Percentiles rank a stretch among this genome's conserved stretches.
phyloP scores from a whole-genome alignment of 2,888 invertebrate species.

The Dinocampus coccinellae region DNA sequence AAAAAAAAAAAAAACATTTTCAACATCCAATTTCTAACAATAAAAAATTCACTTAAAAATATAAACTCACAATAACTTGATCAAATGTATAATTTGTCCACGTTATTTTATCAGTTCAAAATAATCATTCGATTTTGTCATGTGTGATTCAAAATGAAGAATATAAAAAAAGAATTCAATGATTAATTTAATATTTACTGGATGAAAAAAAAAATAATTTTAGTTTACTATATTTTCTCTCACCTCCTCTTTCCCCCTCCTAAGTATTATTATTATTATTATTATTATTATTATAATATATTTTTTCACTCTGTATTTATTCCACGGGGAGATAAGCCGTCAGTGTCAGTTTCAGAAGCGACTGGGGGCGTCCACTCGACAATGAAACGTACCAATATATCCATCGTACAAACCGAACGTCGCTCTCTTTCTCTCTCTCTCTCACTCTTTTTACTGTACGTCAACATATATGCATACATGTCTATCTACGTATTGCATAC shows the following conservation, averaged over 20 bases:
- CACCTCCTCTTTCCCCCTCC: not conserved
- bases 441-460: slow-evolving; percentile 34
- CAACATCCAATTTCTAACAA: too few relatives aligned
- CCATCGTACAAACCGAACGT: slow-evolving; percentile 53
- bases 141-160: too few relatives aligned
- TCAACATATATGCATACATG: not conserved
- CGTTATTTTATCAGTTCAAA: too few relatives aligned
- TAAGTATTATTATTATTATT: too few relatives aligned
- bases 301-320: too few relatives aligned
- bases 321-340: slow-evolving; percentile 57
- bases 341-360: slow-evolving; percentile 64
- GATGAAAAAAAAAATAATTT: too few relatives aligned
- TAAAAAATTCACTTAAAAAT: too few relatives aligned
- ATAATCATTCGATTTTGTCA: too few relatives aligned
- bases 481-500: not conserved
- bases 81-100: too few relatives aligned
- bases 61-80: too few relatives aligned
- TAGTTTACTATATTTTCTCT: slow-evolving; percentile 22
- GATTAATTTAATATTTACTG: slow-evolving; percentile 35
- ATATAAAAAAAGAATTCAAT: slow-evolving; percentile 23
- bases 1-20: too few relatives aligned
- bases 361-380: slow-evolving; percentile 59
- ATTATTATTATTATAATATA: not conserved
- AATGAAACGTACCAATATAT: slow-evolving; percentile 63
- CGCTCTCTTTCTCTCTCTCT: too few relatives aligned